Conservation (phyloP, 2,888 invertebrate genomes). For the Megamerina dolium region DNA sequence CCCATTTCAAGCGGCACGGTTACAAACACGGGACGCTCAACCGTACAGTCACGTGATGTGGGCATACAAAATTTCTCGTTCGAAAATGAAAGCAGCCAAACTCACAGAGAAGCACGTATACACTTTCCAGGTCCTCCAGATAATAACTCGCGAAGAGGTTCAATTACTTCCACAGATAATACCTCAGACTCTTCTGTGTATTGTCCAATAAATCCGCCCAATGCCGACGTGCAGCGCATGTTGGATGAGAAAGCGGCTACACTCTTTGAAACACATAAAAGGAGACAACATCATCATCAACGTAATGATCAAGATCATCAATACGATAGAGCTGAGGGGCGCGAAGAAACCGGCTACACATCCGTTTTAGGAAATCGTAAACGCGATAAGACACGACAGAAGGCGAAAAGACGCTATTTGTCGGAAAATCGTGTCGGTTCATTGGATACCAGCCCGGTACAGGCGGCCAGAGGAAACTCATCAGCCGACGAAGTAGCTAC, state of each 20-base stretch:
- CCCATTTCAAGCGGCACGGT: constrained; percentile 32
- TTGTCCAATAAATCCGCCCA: constrained; percentile 45
- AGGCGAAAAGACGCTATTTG: constrained; percentile 43
- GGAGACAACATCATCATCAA: too few relatives aligned
- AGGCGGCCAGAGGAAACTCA: constrained; percentile 24
- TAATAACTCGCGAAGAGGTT: constrained; percentile 32
- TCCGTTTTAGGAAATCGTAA: constrained; percentile 41
- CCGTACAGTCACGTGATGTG: constrained; percentile 29
- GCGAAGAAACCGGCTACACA: constrained; percentile 42
- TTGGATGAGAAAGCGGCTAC: constrained; percentile 43
- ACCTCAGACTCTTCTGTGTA: constrained; percentile 50
- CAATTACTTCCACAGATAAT: constrained; percentile 42
- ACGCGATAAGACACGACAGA: constrained; percentile 35
- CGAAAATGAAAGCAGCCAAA: constrained; percentile 29
- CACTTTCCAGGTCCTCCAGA: constrained; percentile 35
- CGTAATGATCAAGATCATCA: constrained; percentile 25
- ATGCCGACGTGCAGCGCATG: constrained; percentile 43
- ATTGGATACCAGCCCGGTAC: constrained; percentile 40
- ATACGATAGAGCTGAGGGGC: constrained; percentile 39
- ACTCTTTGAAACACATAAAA: constrained; percentile 41
- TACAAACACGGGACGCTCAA: constrained; percentile 28
- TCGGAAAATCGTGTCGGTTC: constrained; percentile 49
- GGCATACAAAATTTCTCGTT: constrained; percentile 45
- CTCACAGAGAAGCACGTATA: constrained; percentile 28
- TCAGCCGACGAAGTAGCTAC: constrained; percentile 38